phyloP scores from a whole-genome alignment of 2,797 vertebrate genomes.

The Lycodopsis pacificus region DNA sequence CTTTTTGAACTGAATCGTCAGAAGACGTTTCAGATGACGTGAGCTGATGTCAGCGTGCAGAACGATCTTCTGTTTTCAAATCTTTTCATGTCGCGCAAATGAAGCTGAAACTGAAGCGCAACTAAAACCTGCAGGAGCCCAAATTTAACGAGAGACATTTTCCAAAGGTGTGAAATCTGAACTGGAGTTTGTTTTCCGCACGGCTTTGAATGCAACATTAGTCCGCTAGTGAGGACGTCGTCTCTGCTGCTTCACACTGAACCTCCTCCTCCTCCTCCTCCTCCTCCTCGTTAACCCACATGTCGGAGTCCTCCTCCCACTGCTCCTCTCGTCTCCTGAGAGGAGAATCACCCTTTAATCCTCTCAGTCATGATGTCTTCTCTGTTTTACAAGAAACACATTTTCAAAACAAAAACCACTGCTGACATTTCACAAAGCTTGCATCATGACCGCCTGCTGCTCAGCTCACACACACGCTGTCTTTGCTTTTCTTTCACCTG shows the following conservation, averaged over 20 bases:
- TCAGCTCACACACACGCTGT: not conserved
- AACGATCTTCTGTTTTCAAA: not conserved
- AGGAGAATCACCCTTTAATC: not conserved
- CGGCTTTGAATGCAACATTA: not conserved
- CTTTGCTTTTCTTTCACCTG: not conserved
- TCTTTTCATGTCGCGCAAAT: not conserved
- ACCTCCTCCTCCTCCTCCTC: not conserved
- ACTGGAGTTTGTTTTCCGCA: no score
- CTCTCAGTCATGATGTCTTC: not conserved
- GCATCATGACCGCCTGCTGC: slow-evolving; percentile 36
- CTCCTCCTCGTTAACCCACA: slow-evolving; percentile 31
- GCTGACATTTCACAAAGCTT: slow-evolving; percentile 36
- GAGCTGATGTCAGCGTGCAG: no score
- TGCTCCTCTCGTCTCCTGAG: slow-evolving; percentile 3
- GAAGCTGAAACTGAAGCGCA: not conserved
- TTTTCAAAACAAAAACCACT: slow-evolving; percentile 3
- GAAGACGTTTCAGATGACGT: no score
- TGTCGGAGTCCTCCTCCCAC: slow-evolving; percentile 10
- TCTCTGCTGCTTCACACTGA: not conserved
- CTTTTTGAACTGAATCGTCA: no score
- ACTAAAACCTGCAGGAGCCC: no score
- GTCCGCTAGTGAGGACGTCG: not conserved
- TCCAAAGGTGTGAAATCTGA: not conserved
- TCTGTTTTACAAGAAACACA: not conserved
- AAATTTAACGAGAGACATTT: not conserved